These are phyloP conservation scores for Scartelaos histophorus DNA, from an alignment of 2,113 vertebrate genomes.

Conservation along the genomic window DNA sequence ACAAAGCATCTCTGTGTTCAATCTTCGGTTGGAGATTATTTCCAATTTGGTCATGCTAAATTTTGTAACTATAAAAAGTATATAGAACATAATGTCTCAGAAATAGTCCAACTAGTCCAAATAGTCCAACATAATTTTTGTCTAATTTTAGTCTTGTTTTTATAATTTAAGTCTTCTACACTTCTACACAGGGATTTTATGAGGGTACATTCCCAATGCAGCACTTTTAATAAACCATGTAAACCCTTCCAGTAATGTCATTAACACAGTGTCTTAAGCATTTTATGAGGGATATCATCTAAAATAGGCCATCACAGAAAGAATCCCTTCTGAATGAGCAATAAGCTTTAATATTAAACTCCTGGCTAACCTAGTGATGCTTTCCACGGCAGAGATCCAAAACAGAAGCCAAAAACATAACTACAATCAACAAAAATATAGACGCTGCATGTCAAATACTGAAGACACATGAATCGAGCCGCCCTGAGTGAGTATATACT, in stretches of 20 bases:
- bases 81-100: slow-evolving; percentile 25
- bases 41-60: slow-evolving; percentile 28
- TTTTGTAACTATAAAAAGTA: slow-evolving; percentile 27
- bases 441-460: too few species aligned
- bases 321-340: not conserved
- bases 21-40: slow-evolving; percentile 31
- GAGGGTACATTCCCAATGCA: slow-evolving; percentile 1
- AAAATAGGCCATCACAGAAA: not conserved
- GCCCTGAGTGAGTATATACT: too few species aligned
- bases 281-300: not conserved
- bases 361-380: not conserved
- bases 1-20: slow-evolving; percentile 50
- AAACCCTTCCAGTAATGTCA: not conserved
- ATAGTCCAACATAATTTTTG: slow-evolving; percentile 5
- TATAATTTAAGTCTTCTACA: not conserved
- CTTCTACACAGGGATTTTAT: not conserved
- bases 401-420: slow-evolving; percentile 1
- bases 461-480: too few species aligned
- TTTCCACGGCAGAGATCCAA: not conserved
- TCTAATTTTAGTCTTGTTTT: not conserved
- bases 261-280: not conserved
- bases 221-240: not conserved
- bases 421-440: too few species aligned
- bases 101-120: slow-evolving; percentile 23
- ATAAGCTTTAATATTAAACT: not conserved